Percentiles rank a stretch among this genome's conserved stretches.
Conservation (phyloP, 2,113 vertebrate species). For the Equus quagga region DNA sequence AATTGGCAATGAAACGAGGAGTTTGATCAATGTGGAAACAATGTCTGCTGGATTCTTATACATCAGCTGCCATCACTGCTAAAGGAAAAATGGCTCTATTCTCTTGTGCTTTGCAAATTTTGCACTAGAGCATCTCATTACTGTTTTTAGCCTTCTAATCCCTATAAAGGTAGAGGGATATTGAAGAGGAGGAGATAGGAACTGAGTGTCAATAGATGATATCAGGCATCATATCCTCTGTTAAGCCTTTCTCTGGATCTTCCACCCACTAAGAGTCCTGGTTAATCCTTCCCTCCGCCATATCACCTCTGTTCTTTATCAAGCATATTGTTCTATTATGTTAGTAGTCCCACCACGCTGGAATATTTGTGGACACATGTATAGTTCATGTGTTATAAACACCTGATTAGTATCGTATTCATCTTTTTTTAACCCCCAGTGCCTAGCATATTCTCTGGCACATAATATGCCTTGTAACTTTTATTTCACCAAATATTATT, state of each 20-base stretch:
- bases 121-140: not conserved
- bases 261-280: not conserved
- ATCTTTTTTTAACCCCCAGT: not conserved
- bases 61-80: not conserved
- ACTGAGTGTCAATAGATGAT: not conserved
- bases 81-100: not conserved
- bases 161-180: not conserved
- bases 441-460: not conserved
- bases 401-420: not conserved
- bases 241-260: not conserved
- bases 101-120: not conserved
- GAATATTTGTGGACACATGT: not conserved
- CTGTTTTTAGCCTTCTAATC: not conserved
- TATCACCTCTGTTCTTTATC: not conserved
- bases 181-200: not conserved
- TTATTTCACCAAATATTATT: constrained; percentile 47
- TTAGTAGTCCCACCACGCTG: not conserved
- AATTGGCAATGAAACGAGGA: not conserved
- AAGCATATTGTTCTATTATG: not conserved
- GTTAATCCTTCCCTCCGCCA: not conserved
- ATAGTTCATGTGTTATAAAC: not conserved
- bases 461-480: not conserved
- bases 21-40: not conserved
- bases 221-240: not conserved
- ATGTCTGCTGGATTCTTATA: not conserved